These are phyloP conservation scores for Myotis planiceps DNA, from an alignment of 2,797 vertebrate species.

Conservation along the genomic window DNA sequence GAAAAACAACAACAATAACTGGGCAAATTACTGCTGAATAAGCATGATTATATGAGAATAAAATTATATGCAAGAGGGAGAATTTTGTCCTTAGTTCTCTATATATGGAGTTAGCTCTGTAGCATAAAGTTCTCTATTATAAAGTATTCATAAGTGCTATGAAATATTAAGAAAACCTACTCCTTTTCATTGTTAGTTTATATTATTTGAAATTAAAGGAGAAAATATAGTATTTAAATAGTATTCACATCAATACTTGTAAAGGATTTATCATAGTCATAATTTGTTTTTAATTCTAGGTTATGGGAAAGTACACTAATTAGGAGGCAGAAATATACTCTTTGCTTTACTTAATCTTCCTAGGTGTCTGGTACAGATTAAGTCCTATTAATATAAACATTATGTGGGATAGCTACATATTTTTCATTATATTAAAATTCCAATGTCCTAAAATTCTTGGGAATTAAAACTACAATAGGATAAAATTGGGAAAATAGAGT, in stretches of 20 bases:
- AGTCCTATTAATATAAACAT: neutral
- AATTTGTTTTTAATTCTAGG: slow-evolving; percentile 28
- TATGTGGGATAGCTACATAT: neutral
- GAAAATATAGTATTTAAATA: slow-evolving; percentile 32
- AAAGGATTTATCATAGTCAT: neutral
- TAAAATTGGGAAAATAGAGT: slow-evolving; percentile 37
- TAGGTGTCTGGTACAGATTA: neutral
- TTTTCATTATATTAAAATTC: slow-evolving; percentile 39
- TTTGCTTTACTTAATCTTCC: slow-evolving; percentile 11
- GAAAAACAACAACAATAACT: too few species aligned
- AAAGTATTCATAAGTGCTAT: neutral
- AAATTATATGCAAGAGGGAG: neutral
- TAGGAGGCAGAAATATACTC: slow-evolving; percentile 26
- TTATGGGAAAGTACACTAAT: neutral
- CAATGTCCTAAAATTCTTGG: neutral
- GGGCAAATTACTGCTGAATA: slow-evolving; percentile 5
- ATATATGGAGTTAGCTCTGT: neutral
- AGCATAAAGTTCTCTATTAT: neutral
- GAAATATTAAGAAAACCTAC: slow-evolving; percentile 18
- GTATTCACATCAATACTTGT: slow-evolving; percentile 9
- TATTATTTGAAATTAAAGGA: slow-evolving; percentile 29
- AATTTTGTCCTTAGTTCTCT: slow-evolving; percentile 20
- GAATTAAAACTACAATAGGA: slow-evolving; percentile 17
- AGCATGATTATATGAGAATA: neutral
- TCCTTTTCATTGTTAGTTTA: slow-evolving; percentile 4